Evolutionary conservation across 2,797 vertebrate genomes (phyloP), one percentile per base, ranked within the genome.

Genomic region (Pygocentrus nattereri): DNA sequence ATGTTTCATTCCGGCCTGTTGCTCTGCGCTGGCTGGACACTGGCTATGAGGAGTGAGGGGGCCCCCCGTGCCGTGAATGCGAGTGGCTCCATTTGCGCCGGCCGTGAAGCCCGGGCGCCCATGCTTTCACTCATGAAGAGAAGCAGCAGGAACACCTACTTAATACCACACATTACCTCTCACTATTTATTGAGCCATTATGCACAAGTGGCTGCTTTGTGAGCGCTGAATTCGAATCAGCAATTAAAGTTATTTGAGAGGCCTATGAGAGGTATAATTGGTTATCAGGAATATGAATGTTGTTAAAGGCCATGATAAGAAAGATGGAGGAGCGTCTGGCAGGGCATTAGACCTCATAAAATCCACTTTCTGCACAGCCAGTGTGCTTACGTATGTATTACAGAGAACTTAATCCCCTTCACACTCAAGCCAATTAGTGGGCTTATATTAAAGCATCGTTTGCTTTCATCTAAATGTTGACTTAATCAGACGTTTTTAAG

Each of bases 181-280:
- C 93, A 94, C 94, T 95, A 96, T 96, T 97, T 96, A 97, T 96
- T 96, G 96, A 94, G 95, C 95, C 96, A 97, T 97, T 97, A 97
- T 95, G 94, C 96, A 95, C 94, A 96, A 97, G 95, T 96, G 94
- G 94, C 94, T 92, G 94, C 94, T 94, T 95, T 95, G 95, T 95
- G 94, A 95, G 94, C 94, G 94, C 95, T 93, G 95, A 97, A 98
- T 96, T 95, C 95, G 96, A 97, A 98, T 97, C 95, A 95, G 95
- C 96, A 95, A 97, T 97, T 97, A 96, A 91, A 95, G 94, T 94
- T 95, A 96, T 96, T 96, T 95, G 94, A 96, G 93, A 94, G 95
- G 75, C 94, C 94, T 91, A 89, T 95, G 93, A 92, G 94, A 96
- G 94, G 95, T 94, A 90, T 96, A 96, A 96, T 96, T 95, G 95